Conservation (phyloP, 2,888 invertebrate species). For the Tenodera sinensis region DNA sequence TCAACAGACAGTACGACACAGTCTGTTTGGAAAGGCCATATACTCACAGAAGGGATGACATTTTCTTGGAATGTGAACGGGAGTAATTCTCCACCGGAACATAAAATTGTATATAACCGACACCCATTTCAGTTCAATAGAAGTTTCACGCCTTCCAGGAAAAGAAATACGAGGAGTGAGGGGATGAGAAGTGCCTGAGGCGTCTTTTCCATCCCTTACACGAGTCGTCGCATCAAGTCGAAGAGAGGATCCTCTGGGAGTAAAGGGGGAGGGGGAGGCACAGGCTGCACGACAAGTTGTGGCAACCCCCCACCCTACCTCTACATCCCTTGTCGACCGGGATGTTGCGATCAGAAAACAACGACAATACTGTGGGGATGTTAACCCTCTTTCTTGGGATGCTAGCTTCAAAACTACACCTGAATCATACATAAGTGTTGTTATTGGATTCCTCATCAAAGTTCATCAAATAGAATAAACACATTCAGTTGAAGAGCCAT, state of each 20-base stretch:
- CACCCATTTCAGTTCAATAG: constrained; percentile 16
- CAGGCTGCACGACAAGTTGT: constrained; percentile 1
- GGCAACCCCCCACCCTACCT: neutral
- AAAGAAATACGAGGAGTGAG: constrained; percentile 8
- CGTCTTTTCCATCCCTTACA: constrained; percentile 11
- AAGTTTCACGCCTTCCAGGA: constrained; percentile 6
- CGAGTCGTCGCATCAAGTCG: constrained; percentile 1
- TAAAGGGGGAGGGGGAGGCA: neutral
- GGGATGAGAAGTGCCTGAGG: neutral
- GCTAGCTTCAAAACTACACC: neutral
- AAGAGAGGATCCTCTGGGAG: constrained; percentile 9
- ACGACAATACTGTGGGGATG: neutral
- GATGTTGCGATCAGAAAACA: neutral
- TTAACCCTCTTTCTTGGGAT: neutral
- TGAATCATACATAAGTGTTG: neutral
- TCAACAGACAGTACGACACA: neutral
- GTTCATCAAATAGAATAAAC: neutral
- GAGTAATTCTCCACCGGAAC: constrained; percentile 5
- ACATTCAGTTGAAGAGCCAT: neutral
- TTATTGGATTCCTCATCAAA: neutral
- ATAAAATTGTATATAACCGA: constrained; percentile 17
- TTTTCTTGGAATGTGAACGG: constrained; percentile 2
- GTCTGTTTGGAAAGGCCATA: neutral
- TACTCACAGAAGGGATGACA: neutral
- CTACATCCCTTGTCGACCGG: neutral